phyloP scores from a whole-genome alignment of 2,797 vertebrate species.

The Crenichthys baileyi region DNA sequence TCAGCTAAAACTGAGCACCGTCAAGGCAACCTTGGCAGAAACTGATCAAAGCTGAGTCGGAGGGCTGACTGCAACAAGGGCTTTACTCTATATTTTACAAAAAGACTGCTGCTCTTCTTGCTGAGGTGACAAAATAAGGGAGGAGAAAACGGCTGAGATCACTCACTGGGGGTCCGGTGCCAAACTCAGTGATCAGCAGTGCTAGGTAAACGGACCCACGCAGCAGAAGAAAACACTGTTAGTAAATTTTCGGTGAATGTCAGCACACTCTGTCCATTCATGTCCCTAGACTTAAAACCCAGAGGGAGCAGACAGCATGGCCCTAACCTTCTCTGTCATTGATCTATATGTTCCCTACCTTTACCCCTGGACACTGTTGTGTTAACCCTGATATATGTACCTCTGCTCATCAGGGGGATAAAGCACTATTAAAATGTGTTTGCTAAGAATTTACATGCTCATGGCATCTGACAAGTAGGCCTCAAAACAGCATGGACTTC shows the following conservation, averaged over 20 bases:
- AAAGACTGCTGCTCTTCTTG: constrained; percentile 44
- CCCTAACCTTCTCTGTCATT: constrained; percentile 43
- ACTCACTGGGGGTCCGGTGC: constrained; percentile 10
- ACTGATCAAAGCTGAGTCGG: constrained; percentile 24
- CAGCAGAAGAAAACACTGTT: constrained; percentile 23
- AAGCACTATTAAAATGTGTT: constrained; percentile 25
- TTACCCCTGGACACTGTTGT: constrained; percentile 34
- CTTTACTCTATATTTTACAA: constrained; percentile 25
- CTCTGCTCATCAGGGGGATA: constrained; percentile 20
- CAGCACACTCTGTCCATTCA: constrained; percentile 14
- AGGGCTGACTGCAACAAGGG: background rate
- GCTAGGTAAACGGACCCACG: constrained; percentile 28
- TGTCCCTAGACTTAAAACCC: constrained; percentile 29
- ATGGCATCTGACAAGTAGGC: constrained; percentile 14
- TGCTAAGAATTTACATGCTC: constrained; percentile 31
- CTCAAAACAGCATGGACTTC: background rate
- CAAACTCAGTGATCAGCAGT: constrained; percentile 23
- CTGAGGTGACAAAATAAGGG: constrained; percentile 58
- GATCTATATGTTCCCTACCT: constrained; percentile 25
- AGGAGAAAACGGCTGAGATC: constrained; percentile 41
- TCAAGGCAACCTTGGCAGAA: constrained; percentile 25
- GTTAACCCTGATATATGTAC: constrained; percentile 23
- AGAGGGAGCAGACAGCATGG: constrained; percentile 12
- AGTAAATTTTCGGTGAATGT: background rate
- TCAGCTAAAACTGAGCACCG: constrained; percentile 43